phyloP scores from a whole-genome alignment of 2,113 vertebrate species.

The Crocuta crocuta region DNA sequence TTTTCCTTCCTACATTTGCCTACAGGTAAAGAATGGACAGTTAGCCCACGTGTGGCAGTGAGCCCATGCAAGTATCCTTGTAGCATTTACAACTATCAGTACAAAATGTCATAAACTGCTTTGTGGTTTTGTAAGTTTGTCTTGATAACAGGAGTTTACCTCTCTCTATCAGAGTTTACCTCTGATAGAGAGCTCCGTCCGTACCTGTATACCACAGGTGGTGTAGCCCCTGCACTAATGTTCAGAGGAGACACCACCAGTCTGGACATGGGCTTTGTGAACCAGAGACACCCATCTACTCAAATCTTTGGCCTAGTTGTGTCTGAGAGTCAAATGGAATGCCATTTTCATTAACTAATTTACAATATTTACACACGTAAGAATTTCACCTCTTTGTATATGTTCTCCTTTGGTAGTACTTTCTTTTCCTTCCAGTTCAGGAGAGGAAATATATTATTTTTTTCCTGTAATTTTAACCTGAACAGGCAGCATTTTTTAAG shows the following conservation, averaged over 20 bases:
- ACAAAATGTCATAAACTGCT: not conserved
- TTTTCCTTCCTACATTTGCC: not conserved
- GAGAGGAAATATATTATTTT: not conserved
- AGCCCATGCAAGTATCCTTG: not conserved
- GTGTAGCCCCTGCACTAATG: fast-evolving
- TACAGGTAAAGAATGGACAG: not conserved
- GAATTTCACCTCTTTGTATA: not conserved
- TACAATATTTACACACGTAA: not conserved
- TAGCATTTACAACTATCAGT: not conserved
- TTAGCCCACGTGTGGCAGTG: not conserved
- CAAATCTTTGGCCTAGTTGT: not conserved
- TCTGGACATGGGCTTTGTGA: not conserved
- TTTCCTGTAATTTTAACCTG: not conserved
- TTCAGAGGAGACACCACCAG: not conserved
- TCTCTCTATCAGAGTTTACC: no score
- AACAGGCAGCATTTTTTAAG: not conserved
- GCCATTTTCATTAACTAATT: not conserved
- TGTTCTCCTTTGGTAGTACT: not conserved
- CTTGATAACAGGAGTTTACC: not conserved
- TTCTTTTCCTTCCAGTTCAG: not conserved
- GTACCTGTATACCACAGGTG: not conserved
- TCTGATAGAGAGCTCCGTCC: not conserved
- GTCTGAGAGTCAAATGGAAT: not conserved
- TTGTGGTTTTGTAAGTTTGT: not conserved
- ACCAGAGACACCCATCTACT: not conserved